Evolutionary conservation across 2,888 invertebrate species (phyloP).

Genomic region (Stratiomys singularior): DNA sequence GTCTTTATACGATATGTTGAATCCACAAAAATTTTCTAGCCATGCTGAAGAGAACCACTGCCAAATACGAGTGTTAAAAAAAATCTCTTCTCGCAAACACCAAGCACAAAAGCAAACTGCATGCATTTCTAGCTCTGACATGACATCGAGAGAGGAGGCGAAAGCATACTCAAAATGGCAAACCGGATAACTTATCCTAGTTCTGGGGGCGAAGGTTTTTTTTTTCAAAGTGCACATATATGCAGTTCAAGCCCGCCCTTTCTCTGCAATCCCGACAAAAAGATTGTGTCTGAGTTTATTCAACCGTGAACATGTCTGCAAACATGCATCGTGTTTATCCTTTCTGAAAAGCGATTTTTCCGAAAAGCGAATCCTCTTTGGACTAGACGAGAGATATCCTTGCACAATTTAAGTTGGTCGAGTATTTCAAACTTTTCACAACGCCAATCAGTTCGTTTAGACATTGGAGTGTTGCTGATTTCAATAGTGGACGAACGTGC

Average conservation of each 20-base stretch:
- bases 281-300: conserved; percentile 46
- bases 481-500: conserved; percentile 39
- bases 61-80: background rate
- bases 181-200: background rate
- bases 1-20: background rate
- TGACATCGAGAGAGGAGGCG: background rate
- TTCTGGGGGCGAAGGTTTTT: conserved; percentile 6
- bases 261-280: background rate
- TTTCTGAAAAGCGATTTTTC: conserved; percentile 35
- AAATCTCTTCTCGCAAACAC: background rate
- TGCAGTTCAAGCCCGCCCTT: background rate
- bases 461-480: conserved; percentile 40
- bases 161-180: background rate
- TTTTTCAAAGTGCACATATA: background rate
- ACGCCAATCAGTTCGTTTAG: conserved; percentile 43
- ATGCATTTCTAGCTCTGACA: background rate
- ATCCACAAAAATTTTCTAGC: background rate
- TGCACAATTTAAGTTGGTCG: conserved; percentile 42
- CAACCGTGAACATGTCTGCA: conserved; percentile 46
- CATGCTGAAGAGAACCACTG: background rate
- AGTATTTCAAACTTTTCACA: conserved; percentile 41
- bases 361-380: conserved; percentile 34
- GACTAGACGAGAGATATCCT: conserved; percentile 33
- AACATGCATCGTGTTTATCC: conserved; percentile 46
- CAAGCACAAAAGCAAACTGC: background rate